Conservation (phyloP, 2,113 vertebrate genomes). For the Bujurquina vittata region DNA sequence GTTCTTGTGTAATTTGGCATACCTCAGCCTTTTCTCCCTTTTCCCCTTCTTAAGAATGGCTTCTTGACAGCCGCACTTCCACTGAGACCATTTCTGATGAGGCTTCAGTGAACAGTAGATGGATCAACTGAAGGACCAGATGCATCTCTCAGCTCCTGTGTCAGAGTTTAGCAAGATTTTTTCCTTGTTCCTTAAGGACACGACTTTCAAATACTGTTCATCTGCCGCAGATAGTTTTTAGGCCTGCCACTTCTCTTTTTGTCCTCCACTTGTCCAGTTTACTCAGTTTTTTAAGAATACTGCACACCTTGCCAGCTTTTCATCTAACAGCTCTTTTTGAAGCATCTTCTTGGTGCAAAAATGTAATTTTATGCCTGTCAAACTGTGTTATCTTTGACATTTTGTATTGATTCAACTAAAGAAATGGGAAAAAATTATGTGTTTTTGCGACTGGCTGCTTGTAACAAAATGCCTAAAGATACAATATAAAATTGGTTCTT, state of each 20-base stretch:
- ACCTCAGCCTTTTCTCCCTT: not conserved
- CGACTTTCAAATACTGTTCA: not conserved
- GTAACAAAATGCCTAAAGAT: not conserved
- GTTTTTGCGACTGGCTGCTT: not conserved
- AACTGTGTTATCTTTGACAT: not conserved
- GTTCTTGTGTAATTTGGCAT: not conserved
- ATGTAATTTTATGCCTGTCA: not conserved
- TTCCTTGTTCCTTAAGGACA: not conserved
- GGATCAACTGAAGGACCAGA: not conserved
- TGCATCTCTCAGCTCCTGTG: not conserved
- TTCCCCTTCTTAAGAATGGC: not conserved
- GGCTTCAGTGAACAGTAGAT: not conserved
- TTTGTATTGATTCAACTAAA: not conserved
- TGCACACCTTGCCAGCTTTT: not conserved
- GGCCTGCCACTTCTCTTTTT: not conserved
- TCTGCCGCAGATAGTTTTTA: not conserved
- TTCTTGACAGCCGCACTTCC: not conserved
- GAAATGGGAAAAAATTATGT: not conserved
- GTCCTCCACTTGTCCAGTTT: not conserved
- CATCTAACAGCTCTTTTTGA: not conserved
- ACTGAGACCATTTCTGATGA: conserved; percentile 1
- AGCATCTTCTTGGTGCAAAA: not conserved
- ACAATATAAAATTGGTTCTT: not conserved
- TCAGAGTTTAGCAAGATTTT: not conserved
- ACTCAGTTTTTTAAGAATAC: not conserved